phyloP scores from a whole-genome alignment of 1,140 invertebrate species.

The Dinoponera quadriceps region DNA sequence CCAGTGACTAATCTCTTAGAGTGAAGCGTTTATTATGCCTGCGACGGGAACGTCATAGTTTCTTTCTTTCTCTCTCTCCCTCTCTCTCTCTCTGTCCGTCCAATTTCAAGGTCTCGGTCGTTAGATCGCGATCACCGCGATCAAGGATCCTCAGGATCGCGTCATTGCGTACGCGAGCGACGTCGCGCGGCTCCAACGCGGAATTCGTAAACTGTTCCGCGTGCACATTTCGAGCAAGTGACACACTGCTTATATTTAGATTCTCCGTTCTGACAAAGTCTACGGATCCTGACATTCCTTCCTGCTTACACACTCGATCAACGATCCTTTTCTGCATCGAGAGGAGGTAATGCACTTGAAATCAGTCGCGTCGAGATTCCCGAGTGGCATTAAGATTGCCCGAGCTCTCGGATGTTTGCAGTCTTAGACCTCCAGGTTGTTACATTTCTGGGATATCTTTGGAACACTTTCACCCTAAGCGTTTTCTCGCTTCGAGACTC shows the following conservation, averaged over 20 bases:
- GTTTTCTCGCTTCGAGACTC: no score
- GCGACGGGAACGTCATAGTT: conserved; percentile 37
- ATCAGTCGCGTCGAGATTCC: no score
- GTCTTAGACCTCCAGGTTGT: not conserved
- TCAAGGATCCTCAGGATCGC: conserved; percentile 51
- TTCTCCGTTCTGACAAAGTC: not conserved
- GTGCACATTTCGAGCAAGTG: conserved; percentile 38
- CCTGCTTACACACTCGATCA: not conserved
- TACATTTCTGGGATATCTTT: not conserved
- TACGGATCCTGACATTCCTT: not conserved
- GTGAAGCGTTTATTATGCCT: conserved; percentile 61
- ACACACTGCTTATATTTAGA: conserved; percentile 46
- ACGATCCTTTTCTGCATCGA: not conserved
- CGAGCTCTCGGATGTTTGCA: not conserved
- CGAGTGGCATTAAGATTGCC: no score
- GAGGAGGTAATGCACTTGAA: not conserved
- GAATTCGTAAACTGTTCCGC: conserved; percentile 46
- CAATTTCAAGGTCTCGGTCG: conserved; percentile 47
- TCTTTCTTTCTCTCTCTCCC: conserved; percentile 14
- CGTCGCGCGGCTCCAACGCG: conserved; percentile 29
- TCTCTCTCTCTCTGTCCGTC: conserved; percentile 8
- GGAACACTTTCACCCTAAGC: no score
- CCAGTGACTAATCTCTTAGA: conserved; percentile 69
- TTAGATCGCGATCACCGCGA: conserved; percentile 45
- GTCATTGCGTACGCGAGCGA: conserved; percentile 45